Percentiles rank a stretch among this genome's conserved stretches.
Conservation (phyloP, 2,888 invertebrate genomes). For the Calliphora vomitoria region DNA sequence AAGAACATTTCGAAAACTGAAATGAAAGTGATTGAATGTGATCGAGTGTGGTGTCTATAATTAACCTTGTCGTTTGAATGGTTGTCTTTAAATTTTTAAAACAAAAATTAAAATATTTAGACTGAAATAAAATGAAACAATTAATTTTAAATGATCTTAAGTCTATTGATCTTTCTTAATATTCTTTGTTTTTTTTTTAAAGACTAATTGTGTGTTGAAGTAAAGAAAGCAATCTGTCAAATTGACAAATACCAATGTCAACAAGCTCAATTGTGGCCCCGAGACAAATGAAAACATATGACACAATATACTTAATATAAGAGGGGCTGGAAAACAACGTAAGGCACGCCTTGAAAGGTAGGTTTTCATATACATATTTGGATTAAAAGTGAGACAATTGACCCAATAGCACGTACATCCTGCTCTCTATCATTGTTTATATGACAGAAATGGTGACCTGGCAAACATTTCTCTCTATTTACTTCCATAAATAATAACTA, state of each 20-base stretch:
- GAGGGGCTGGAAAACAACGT: conserved; percentile 24
- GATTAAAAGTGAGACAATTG: too few relatives aligned
- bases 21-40: conserved; percentile 42
- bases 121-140: conserved; percentile 53
- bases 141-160: conserved; percentile 60
- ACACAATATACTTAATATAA: conserved; percentile 12
- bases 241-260: conserved; percentile 71
- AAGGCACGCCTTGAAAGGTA: conserved; percentile 6
- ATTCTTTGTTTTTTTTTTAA: neutral
- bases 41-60: conserved; percentile 30
- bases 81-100: conserved; percentile 23
- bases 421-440: neutral
- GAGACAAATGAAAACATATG: conserved; percentile 47
- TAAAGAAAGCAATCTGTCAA: conserved; percentile 65
- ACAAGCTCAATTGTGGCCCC: conserved; percentile 36
- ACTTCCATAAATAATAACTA: neutral
- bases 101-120: conserved; percentile 1
- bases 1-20: conserved; percentile 4
- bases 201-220: conserved; percentile 68
- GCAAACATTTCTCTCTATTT: neutral
- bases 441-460: neutral
- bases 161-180: conserved; percentile 57
- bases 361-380: neutral
- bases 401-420: neutral
- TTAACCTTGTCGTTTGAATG: conserved; percentile 50